These are phyloP conservation scores for Aleiodes testaceus DNA, from an alignment of 2,888 invertebrate species.

Conservation along the genomic window DNA sequence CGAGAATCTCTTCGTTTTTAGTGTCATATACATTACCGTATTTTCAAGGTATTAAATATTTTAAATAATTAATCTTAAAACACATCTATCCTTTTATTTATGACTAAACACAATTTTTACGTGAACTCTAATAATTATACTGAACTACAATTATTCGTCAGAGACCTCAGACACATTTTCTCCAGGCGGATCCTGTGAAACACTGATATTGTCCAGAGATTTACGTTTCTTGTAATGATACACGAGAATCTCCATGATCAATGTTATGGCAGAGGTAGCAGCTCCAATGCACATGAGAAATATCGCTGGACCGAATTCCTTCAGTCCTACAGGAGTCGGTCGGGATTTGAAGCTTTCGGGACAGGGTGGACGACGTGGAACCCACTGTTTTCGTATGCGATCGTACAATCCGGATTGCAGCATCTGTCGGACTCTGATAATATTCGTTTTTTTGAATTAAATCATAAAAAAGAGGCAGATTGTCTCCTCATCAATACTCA, in stretches of 20 bases:
- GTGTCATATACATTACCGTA: no score
- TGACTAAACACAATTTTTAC: no score
- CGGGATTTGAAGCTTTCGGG: slow-evolving; percentile 58
- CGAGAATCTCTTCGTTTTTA: no score
- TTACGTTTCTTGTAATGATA: background rate
- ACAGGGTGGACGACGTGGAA: slow-evolving; percentile 56
- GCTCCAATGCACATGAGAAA: slow-evolving; percentile 55
- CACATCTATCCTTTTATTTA: no score
- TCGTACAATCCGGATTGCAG: slow-evolving; percentile 55
- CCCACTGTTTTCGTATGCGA: slow-evolving; percentile 57
- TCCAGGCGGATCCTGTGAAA: no score
- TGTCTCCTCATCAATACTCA: slow-evolving; percentile 39
- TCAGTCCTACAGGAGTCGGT: slow-evolving; percentile 58
- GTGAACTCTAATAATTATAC: no score
- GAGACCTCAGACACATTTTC: no score
- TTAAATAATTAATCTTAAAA: no score
- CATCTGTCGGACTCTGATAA: slow-evolving; percentile 56
- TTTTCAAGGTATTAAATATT: no score
- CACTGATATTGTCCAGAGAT: background rate
- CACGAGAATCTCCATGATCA: background rate
- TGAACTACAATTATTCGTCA: no score
- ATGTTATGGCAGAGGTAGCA: slow-evolving; percentile 8
- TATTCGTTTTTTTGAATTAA: background rate
- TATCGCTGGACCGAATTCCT: slow-evolving; percentile 60
- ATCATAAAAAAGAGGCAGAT: no score